Evolutionary conservation across 2,113 vertebrate genomes (phyloP), one percentile per base, ranked within the genome.

Genomic region (Petroica traversi): DNA sequence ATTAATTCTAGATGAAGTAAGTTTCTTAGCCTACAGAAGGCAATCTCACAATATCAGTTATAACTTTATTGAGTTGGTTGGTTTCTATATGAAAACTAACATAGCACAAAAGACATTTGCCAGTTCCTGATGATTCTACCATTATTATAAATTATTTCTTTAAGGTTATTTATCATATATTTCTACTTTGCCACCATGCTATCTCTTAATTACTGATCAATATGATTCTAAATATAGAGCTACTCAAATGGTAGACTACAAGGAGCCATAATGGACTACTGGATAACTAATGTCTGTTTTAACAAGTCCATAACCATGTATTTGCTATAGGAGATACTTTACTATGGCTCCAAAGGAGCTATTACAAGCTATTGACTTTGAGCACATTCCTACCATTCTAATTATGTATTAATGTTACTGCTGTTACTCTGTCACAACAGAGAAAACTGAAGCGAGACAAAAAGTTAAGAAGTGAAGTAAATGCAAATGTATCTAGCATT

Each of bases 261-360:
- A 95, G 98, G 98, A 98, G 98, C 98, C 98, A 95, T 88, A 97
- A 95, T 96, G 85, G 96, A 97, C 97, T 97, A 97, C 94, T 94
- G 94, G 96, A 97, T 98, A 98, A 98, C 97, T 97, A 97, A 98
- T 98, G 97, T 94, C 93, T 97, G 96, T 97, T 97, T 98, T 97
- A 98, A 98, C 97, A 98, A 97, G 97, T 98, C 96, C 69, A 97
- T 98, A 97, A 98, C 96, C 95, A 92, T 93, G 95, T 97, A 96
- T 98, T 97, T 98, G 95, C 92, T 97, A 96, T 85, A 93, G 46
- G 73, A 97, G 81, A 96, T 96, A 89, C 84, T 97, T 85, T 51
- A 91, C 86, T 95, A 96, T 59, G 96, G 96, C 96, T 98, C 96
- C 95, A 95, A 96, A 97, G 96, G 96, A 98, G 75, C 92, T 76